Conservation (phyloP, 2,888 invertebrate genomes). For the Thymelicus lineola region DNA sequence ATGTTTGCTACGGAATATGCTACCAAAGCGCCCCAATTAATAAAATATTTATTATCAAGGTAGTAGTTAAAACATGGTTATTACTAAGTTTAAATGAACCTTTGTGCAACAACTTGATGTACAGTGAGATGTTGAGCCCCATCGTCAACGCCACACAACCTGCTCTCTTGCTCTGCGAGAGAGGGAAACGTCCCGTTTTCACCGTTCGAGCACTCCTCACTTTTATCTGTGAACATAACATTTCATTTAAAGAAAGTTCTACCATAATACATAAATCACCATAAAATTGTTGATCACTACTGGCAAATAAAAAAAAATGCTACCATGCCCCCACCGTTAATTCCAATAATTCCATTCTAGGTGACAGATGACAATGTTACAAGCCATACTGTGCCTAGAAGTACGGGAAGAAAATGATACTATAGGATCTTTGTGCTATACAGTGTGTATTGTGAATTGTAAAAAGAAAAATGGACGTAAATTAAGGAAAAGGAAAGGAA, state of each 20-base stretch:
- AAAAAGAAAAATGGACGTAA: neutral
- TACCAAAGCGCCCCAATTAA: too few species aligned
- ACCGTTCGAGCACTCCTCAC: conserved; percentile 69
- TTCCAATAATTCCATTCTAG: conserved; percentile 8
- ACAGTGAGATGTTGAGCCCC: conserved; percentile 88
- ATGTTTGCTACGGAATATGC: too few species aligned
- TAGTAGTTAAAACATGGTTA: too few species aligned
- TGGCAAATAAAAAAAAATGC: conserved; percentile 30
- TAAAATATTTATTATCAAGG: too few species aligned
- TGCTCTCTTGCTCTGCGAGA: conserved; percentile 76
- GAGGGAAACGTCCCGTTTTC: conserved; percentile 83
- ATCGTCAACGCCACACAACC: conserved; percentile 81
- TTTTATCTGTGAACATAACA: conserved; percentile 63
- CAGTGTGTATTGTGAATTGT: neutral
- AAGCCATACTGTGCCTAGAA: neutral
- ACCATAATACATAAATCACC: neutral
- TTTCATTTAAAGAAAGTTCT: neutral
- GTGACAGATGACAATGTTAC: neutral
- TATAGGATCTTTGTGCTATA: conserved; percentile 1
- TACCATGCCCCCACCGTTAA: conserved; percentile 32
- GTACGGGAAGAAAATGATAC: neutral
- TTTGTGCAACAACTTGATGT: conserved; percentile 91
- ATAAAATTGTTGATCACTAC: conserved; percentile 12
- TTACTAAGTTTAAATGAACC: conserved; percentile 63
- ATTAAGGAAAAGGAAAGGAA: neutral